A percentile compares a stretch with the other conserved stretches of the same genome.
phyloP scores from a whole-genome alignment of 1,140 invertebrate genomes.

The Delia radicum region DNA sequence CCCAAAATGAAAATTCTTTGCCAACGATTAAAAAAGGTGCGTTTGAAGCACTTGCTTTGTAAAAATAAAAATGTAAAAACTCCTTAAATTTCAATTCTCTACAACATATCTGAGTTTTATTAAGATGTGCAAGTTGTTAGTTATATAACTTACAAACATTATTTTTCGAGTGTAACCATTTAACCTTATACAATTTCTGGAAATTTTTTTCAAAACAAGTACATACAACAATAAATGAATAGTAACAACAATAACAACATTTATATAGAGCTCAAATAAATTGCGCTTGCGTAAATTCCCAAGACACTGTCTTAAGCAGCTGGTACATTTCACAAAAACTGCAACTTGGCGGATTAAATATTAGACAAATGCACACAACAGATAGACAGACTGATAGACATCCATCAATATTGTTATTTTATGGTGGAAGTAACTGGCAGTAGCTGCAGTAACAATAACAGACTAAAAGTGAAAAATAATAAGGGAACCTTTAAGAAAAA shows the following conservation, averaged over 20 bases:
- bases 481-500: not conserved
- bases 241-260: not conserved
- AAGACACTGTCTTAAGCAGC: not conserved
- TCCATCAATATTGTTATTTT: constrained; percentile 7
- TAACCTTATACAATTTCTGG: not conserved
- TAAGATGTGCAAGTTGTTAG: not conserved
- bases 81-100: too few relatives aligned
- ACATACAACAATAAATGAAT: not conserved
- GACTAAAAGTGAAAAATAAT: not conserved
- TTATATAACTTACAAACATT: not conserved
- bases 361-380: not conserved
- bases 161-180: not conserved
- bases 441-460: not conserved
- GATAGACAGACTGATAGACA: not conserved
- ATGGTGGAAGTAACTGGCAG: too few relatives aligned
- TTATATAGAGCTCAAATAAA: constrained; percentile 5
- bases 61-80: too few relatives aligned
- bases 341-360: not conserved
- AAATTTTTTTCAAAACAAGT: not conserved
- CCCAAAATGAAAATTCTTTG: too few relatives aligned
- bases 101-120: too few relatives aligned
- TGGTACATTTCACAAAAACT: not conserved
- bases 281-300: constrained; percentile 22
- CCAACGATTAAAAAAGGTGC: too few relatives aligned
- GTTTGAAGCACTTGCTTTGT: too few relatives aligned